Conservation (phyloP, 2,888 invertebrate genomes). For the Pristionchus fissidentatus region DNA sequence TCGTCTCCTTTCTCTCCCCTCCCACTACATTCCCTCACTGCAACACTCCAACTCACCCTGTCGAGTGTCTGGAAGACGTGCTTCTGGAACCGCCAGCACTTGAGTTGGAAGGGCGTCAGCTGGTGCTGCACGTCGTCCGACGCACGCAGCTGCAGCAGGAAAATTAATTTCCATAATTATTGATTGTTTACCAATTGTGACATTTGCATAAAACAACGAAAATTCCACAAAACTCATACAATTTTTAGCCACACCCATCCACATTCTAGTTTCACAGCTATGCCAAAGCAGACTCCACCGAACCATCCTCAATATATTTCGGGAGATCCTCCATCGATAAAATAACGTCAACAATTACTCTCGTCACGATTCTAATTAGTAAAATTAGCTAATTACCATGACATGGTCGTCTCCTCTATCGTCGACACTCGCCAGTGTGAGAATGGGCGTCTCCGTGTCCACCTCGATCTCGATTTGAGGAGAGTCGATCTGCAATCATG, state of each 20-base stretch:
- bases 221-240: too few relatives aligned
- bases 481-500: not conserved
- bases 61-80: not conserved
- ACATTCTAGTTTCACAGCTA: not conserved
- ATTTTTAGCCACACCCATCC: not conserved
- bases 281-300: not conserved
- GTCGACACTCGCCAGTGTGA: not conserved
- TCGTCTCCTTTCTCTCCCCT: too few relatives aligned
- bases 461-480: slow-evolving; percentile 25
- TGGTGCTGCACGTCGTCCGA: not conserved
- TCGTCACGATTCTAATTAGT: too few relatives aligned
- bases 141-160: not conserved
- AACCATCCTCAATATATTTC: not conserved
- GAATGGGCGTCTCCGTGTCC: slow-evolving; percentile 33
- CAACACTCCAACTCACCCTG: slow-evolving; percentile 7
- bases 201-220: too few relatives aligned
- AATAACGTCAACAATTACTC: too few relatives aligned
- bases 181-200: not conserved
- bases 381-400: too few relatives aligned
- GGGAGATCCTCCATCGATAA: too few relatives aligned
- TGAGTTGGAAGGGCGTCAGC: slow-evolving; percentile 24
- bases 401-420: not conserved
- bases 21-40: too few relatives aligned
- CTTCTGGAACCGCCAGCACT: not conserved
- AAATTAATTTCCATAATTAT: not conserved